Conservation (phyloP, 2,888 invertebrate species). For the Drosophila siamana region DNA sequence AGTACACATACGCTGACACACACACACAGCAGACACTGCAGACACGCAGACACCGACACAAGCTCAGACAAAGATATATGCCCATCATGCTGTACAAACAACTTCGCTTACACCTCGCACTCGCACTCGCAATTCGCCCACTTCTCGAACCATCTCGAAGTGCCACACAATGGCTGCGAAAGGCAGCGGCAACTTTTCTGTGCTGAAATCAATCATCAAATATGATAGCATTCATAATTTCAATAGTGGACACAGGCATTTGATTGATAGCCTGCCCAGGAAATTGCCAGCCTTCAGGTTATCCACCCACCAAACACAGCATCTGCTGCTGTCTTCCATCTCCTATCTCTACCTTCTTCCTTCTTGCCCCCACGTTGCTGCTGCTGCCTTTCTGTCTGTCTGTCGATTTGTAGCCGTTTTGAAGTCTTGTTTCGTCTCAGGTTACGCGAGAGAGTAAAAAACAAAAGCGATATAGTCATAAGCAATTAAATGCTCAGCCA, state of each 20-base stretch:
- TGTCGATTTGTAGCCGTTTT: constrained; percentile 67
- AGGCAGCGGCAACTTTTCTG: constrained; percentile 44
- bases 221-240: constrained; percentile 80
- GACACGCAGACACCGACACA: neutral
- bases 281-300: constrained; percentile 31
- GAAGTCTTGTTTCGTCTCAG: constrained; percentile 43
- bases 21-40: constrained; percentile 1
- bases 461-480: constrained; percentile 46
- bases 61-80: constrained; percentile 4
- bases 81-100: constrained; percentile 39
- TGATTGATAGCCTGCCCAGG: constrained; percentile 66
- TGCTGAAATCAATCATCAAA: constrained; percentile 74
- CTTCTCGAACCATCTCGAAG: neutral
- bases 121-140: neutral
- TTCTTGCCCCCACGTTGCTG: neutral
- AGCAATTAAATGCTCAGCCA: constrained; percentile 72
- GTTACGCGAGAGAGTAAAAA: constrained; percentile 41
- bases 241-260: constrained; percentile 74
- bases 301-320: constrained; percentile 32
- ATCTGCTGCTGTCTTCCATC: constrained; percentile 3
- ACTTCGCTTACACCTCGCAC: constrained; percentile 1
- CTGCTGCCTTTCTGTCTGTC: too few relatives aligned
- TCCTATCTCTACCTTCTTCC: neutral
- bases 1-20: constrained; percentile 24
- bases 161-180: constrained; percentile 48